These are phyloP conservation scores for Trachythela sp. DNA, from an alignment of 64 coral and sea anemone genomes.

Conservation along the genomic window DNA sequence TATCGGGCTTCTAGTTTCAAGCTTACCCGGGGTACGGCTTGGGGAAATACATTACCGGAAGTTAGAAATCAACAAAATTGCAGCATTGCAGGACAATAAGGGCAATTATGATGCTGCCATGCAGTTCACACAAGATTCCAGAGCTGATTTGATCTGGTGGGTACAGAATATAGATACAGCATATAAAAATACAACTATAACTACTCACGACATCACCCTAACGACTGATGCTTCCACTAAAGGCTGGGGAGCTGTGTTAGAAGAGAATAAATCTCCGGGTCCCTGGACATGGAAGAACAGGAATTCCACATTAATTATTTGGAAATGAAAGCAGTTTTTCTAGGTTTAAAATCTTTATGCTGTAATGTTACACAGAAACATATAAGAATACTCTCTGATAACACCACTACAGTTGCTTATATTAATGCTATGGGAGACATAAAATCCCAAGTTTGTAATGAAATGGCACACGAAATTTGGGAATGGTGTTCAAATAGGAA, in stretches of 20 bases:
- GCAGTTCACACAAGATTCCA: conserved; percentile 23
- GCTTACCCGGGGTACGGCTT: conserved; percentile 50
- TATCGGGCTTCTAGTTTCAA: background rate
- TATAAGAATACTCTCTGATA: background rate
- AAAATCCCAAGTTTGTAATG: background rate
- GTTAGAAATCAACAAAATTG: conserved; percentile 41
- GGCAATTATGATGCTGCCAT: conserved; percentile 46
- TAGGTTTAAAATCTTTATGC: background rate
- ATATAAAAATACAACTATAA: conserved; percentile 39
- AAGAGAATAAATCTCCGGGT: conserved; percentile 11
- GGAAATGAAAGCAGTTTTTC: background rate
- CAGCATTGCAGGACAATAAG: conserved; percentile 31
- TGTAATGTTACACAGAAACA: background rate
- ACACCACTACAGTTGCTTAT: too few species aligned
- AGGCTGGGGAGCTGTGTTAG: conserved; percentile 37
- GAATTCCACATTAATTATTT: background rate
- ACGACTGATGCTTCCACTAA: conserved; percentile 49
- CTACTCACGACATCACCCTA: conserved; percentile 25
- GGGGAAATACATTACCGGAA: conserved; percentile 36
- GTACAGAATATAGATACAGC: conserved; percentile 37
- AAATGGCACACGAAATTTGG: background rate
- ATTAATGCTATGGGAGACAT: background rate
- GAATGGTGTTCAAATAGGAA: background rate
- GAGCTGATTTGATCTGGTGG: conserved; percentile 36
- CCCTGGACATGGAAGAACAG: background rate